Evolutionary conservation across 1,140 invertebrate genomes (phyloP).

Genomic region (Scaptomyza pallida): DNA sequence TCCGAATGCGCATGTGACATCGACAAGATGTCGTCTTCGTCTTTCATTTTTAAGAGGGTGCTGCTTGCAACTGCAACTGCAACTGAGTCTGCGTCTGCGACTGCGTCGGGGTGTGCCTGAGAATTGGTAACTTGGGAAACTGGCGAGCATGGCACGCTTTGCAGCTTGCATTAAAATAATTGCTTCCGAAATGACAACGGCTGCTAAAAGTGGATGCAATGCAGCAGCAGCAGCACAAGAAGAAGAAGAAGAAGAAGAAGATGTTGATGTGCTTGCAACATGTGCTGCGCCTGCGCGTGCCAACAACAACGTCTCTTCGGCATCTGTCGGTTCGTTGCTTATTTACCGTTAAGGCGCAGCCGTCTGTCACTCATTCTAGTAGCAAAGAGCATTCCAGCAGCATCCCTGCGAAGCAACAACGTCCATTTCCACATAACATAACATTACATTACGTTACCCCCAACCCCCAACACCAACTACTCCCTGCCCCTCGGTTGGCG

Average conservation of each 20-base stretch:
- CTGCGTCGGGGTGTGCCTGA: too few species aligned
- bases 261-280: slow-evolving; percentile 57
- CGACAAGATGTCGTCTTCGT: slow-evolving; percentile 42
- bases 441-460: slow-evolving; percentile 13
- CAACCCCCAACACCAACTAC: neutral
- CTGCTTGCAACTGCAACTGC: slow-evolving; percentile 39
- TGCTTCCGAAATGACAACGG: slow-evolving; percentile 82
- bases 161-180: slow-evolving; percentile 78
- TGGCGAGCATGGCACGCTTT: slow-evolving; percentile 45
- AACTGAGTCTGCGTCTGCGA: slow-evolving; percentile 21
- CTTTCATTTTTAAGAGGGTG: slow-evolving; percentile 23
- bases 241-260: neutral
- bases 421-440: slow-evolving; percentile 44
- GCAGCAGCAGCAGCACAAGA: neutral
- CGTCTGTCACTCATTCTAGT: slow-evolving; percentile 63
- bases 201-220: slow-evolving; percentile 61
- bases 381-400: slow-evolving; percentile 60
- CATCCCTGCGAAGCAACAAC: slow-evolving; percentile 71
- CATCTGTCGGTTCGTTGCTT: slow-evolving; percentile 58
- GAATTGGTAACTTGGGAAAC: neutral
- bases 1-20: slow-evolving; percentile 41
- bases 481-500: slow-evolving; percentile 33
- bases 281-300: slow-evolving; percentile 78
- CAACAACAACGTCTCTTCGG: slow-evolving; percentile 40
- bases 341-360: slow-evolving; percentile 77